phyloP scores from a whole-genome alignment of 2,797 vertebrate genomes.

The Buphagus erythrorhynchus region DNA sequence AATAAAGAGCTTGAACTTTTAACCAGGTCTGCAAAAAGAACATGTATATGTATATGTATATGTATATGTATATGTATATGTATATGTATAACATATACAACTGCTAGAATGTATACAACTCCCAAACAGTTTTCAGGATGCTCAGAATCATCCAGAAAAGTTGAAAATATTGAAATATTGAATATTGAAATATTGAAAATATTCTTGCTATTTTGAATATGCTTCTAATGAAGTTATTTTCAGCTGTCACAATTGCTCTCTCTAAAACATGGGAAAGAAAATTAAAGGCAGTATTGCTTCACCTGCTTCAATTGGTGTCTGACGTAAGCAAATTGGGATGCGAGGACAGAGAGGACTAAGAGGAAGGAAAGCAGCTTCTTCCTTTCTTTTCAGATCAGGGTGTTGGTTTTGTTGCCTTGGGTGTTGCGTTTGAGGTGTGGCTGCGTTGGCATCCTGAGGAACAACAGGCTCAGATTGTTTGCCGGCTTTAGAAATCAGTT shows the following conservation, averaged over 20 bases:
- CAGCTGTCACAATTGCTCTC: background rate
- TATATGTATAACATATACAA: no score
- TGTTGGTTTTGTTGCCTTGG: background rate
- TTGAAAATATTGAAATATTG: background rate
- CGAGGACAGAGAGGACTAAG: background rate
- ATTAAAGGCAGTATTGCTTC: background rate
- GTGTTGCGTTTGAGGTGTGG: slow-evolving; percentile 7
- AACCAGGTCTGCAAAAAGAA: background rate
- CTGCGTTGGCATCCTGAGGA: background rate
- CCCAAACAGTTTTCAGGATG: background rate
- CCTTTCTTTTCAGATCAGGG: background rate
- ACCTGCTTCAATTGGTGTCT: background rate
- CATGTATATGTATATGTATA: no score
- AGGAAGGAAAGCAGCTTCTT: background rate
- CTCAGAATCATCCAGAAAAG: background rate
- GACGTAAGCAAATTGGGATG: background rate
- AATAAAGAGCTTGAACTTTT: background rate
- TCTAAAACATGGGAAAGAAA: background rate
- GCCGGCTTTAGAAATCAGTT: background rate
- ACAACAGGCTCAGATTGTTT: background rate
- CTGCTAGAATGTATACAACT: background rate
- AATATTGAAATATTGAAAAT: background rate
- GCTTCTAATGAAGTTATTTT: background rate
- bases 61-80: no score
- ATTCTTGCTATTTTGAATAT: background rate